These are phyloP conservation scores for Gallinago undulata DNA, from an alignment of 2,113 vertebrate genomes.

Conservation along the genomic window DNA sequence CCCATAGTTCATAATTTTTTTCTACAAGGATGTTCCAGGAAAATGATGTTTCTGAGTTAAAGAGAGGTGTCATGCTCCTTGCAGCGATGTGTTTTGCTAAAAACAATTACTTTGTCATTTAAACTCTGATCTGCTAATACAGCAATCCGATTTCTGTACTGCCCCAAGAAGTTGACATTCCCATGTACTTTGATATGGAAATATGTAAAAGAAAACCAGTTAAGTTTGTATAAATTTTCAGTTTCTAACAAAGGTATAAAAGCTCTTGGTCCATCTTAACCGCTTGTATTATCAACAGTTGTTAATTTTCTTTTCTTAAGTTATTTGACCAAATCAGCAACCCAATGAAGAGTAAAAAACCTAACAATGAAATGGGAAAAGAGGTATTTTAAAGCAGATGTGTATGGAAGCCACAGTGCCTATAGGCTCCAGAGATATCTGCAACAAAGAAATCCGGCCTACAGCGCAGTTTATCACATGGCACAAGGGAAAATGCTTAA, in stretches of 20 bases:
- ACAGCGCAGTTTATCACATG: neutral
- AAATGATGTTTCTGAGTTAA: neutral
- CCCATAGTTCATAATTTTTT: neutral
- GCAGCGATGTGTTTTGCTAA: neutral
- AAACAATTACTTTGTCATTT: neutral
- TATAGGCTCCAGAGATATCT: conserved; percentile 3
- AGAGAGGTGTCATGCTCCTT: neutral
- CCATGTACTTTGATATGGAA: neutral
- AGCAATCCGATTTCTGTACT: neutral
- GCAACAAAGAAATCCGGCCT: neutral
- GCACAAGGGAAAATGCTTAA: conserved; percentile 51
- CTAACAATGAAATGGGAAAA: neutral
- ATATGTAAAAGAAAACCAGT: neutral
- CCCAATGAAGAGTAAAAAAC: neutral
- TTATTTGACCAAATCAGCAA: neutral
- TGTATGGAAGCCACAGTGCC: neutral
- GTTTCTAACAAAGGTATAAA: neutral
- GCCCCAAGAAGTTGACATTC: neutral
- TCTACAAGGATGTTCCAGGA: neutral
- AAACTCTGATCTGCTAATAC: neutral
- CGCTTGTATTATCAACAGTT: neutral
- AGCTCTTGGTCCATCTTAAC: neutral
- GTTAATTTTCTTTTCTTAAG: neutral
- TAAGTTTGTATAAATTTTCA: neutral
- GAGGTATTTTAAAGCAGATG: neutral